Percentiles rank a stretch among this genome's conserved stretches.
phyloP scores from a whole-genome alignment of 23 tunicate species.

The Trididemnum nubilum region DNA sequence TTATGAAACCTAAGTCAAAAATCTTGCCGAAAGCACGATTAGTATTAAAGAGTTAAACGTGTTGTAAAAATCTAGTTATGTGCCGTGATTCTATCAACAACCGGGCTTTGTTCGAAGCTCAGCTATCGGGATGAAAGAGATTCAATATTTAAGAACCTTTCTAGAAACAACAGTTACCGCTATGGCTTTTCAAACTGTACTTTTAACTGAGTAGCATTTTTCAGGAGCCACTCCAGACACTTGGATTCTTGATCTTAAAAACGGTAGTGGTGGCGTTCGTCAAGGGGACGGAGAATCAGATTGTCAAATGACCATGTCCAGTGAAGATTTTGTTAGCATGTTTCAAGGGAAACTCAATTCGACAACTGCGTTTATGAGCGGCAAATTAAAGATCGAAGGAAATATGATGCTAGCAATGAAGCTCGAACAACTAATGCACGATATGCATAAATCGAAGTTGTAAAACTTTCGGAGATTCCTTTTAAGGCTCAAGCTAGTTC shows the following conservation, averaged over 20 bases:
- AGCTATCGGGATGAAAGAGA: no score
- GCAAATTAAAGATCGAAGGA: slow-evolving; percentile 94
- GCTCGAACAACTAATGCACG: slow-evolving; percentile 85
- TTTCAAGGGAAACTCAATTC: slow-evolving; percentile 87
- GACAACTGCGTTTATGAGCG: slow-evolving; percentile 92
- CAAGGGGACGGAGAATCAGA: slow-evolving; percentile 88
- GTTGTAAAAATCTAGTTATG: no score
- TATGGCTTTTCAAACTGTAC: no score
- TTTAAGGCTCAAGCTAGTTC: background rate
- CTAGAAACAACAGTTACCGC: no score
- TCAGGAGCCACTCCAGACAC: slow-evolving; percentile 39
- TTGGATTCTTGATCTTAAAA: slow-evolving; percentile 94
- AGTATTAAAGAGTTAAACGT: no score
- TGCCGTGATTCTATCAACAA: no score
- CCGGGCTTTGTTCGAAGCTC: no score
- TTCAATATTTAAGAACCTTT: no score
- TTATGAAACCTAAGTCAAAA: no score
- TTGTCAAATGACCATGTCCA: slow-evolving; percentile 66
- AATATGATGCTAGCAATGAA: slow-evolving; percentile 98
- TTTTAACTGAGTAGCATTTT: no score
- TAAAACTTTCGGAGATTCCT: background rate
- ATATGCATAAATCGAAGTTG: slow-evolving; percentile 65
- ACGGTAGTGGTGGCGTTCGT: slow-evolving; percentile 77
- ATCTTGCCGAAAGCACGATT: no score
- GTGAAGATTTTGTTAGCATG: slow-evolving; percentile 81